Conservation (phyloP, 2,797 vertebrate species). For the Phaenicophaeus curvirostris region DNA sequence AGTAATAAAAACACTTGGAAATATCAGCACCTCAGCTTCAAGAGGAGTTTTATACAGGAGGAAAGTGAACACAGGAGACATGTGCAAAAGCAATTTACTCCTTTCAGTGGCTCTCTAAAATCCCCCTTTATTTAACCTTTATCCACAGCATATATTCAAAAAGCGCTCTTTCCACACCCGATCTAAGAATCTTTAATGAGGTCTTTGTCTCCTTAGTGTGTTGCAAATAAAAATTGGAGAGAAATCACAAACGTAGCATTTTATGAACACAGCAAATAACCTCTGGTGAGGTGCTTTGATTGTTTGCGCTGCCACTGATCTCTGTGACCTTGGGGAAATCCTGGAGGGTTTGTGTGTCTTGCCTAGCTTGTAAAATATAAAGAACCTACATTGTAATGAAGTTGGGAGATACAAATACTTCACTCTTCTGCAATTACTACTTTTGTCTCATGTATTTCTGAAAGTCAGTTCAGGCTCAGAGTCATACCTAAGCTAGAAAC, state of each 20-base stretch:
- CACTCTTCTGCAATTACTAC: background rate
- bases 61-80: background rate
- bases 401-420: background rate
- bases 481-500: background rate
- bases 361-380: background rate
- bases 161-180: background rate
- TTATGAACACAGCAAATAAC: background rate
- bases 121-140: background rate
- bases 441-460: background rate
- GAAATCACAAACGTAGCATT: background rate
- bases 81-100: background rate
- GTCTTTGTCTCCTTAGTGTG: background rate
- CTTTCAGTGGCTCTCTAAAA: background rate
- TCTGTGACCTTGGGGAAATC: background rate
- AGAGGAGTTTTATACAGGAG: background rate
- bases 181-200: background rate
- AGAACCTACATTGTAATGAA: background rate
- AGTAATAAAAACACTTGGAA: slow-evolving; percentile 1
- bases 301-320: background rate
- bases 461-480: background rate
- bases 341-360: background rate
- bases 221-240: background rate
- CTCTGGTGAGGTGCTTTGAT: background rate
- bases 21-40: background rate
- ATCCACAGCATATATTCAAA: background rate